Evolutionary conservation across 1,140 invertebrate genomes (phyloP), one percentile per base, ranked within the genome.

Genomic region (Steinernema feltiae): DNA sequence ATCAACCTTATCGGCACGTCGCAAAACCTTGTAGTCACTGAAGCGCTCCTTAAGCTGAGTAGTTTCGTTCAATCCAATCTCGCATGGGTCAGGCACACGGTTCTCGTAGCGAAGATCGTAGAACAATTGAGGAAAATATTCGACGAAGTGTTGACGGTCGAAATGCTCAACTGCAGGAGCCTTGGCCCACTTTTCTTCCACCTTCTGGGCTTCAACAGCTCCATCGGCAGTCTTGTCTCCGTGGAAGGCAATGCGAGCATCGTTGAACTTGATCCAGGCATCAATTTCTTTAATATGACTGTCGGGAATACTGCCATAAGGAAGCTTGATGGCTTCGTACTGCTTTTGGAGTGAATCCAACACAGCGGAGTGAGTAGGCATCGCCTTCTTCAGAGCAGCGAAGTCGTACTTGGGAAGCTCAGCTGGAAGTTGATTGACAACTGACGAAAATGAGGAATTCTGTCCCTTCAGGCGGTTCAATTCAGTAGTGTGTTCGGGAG

Each of bases 391-490:
- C 75, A 85, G 71, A 18, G 78, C 82, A 24, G 84, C 83, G 63
- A 85, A 85, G 72, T 85, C 83, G 29, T 86, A 71, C 74, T 85
- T 85, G 15, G 84, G 84, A 48, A 86, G 74, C 72, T 85, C 84
- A 24, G 81, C 75, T 24, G 82, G 85, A 41, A 83, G 82, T 53
- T 81, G 79, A 31, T 79, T 79, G 48, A 85, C 81, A 12, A 77
- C 71, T 0, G 81, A 69, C 30, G 76, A 75, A 70, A 81, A 86
- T n/a, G 80, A 77, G 12, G 74, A 75, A 70, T 86, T 84, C 30
- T 80, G 78, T 30, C 77, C 78, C 78, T 85, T 86, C 63, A 85
- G 72, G 46, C 80, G 78, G 69, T 75, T 73, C 30, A 85, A 76
- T 69, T 85, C 84, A 24, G 79, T 78, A 32, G 76, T 73, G 53